Conservation (phyloP, 2,888 invertebrate genomes). For the Macrophya annulata region DNA sequence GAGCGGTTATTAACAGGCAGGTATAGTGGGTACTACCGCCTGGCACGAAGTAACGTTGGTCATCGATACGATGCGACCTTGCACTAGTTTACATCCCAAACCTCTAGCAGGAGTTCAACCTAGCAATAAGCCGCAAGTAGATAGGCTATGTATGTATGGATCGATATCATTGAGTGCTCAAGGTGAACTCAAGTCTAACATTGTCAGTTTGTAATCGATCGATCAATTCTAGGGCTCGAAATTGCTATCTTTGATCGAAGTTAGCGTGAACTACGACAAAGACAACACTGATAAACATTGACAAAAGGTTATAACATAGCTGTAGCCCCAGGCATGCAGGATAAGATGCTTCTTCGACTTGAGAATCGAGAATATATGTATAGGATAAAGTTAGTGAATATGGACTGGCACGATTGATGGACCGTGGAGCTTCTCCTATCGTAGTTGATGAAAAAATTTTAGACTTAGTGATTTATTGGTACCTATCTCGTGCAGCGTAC, state of each 20-base stretch:
- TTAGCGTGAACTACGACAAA: background rate
- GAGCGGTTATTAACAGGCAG: constrained; percentile 41
- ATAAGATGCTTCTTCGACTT: background rate
- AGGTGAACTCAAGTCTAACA: constrained; percentile 25
- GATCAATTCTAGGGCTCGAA: constrained; percentile 13
- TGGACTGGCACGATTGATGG: background rate
- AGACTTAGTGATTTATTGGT: no score
- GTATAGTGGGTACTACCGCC: constrained; percentile 24
- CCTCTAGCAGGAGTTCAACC: background rate
- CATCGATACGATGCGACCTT: constrained; percentile 21
- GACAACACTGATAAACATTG: constrained; percentile 12
- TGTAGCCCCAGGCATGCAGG: background rate
- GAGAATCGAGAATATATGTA: background rate
- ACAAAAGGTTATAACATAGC: background rate
- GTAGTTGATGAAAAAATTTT: no score
- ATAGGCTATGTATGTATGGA: background rate
- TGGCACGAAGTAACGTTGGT: constrained; percentile 24
- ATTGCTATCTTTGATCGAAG: constrained; percentile 4
- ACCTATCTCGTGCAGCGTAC: no score
- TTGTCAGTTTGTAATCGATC: constrained; percentile 34
- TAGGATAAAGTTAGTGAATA: background rate
- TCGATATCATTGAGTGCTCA: constrained; percentile 30
- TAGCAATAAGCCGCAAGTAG: constrained; percentile 9
- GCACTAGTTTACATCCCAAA: constrained; percentile 1
- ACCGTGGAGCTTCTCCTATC: no score